Evolutionary conservation across 2,888 invertebrate genomes (phyloP).

Genomic region (Tubulanus polymorphus): DNA sequence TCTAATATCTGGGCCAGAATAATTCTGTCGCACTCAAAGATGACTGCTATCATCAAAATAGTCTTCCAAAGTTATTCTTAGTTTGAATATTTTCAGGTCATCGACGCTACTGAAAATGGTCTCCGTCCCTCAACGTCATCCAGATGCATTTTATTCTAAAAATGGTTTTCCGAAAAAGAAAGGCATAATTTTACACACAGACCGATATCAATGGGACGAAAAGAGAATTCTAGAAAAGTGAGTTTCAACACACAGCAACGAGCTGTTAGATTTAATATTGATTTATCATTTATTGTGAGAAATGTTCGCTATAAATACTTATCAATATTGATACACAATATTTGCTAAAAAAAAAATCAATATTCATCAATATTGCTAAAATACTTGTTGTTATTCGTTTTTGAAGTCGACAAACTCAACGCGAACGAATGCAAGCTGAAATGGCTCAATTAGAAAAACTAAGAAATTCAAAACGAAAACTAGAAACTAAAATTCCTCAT

Average conservation of each 20-base stretch:
- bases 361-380: too few species aligned
- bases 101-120: neutral
- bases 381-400: too few species aligned
- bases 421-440: conserved; percentile 37
- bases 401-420: conserved; percentile 22
- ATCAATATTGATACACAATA: too few species aligned
- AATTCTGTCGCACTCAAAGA: too few species aligned
- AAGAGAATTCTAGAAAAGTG: neutral
- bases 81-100: neutral
- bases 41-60: too few species aligned
- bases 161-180: neutral
- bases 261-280: too few species aligned
- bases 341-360: too few species aligned
- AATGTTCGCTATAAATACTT: too few species aligned
- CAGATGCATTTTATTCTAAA: conserved; percentile 42
- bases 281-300: too few species aligned
- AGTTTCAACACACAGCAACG: too few species aligned
- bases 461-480: conserved; percentile 31
- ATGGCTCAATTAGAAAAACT: conserved; percentile 37
- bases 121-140: conserved; percentile 20
- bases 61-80: too few species aligned
- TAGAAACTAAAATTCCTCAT: conserved; percentile 34
- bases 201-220: neutral
- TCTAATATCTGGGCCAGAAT: too few species aligned
- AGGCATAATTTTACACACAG: neutral